Conservation (phyloP, 1,140 invertebrate genomes). For the fruit fly (Drosophila melanogaster) region Release_6_plus_ISO1_MT NT_033779.5:4820001-4820500, state of each 20-base stretch:
- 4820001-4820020: conserved; percentile 46
- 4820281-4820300: conserved; percentile 68
- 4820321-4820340: conserved; percentile 51
- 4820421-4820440: conserved; percentile 28
- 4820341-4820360: conserved; percentile 75
- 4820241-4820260: neutral
- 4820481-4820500: conserved; percentile 50
- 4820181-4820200: no score
- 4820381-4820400: conserved; percentile 52
- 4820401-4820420: conserved; percentile 32
- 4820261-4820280: conserved; percentile 35
- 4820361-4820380: conserved; percentile 62
- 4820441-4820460: conserved; percentile 54
- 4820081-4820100: conserved; percentile 50
- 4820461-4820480: conserved; percentile 61
- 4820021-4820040: conserved; percentile 77
- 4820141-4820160: no score
- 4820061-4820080: conserved; percentile 60
- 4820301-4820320: conserved; percentile 67
- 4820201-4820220: no score
- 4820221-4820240: no score
- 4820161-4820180: no score
- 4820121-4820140: neutral
- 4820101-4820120: conserved; percentile 35
- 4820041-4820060: conserved; percentile 70